Evolutionary conservation across 2,888 invertebrate genomes (phyloP).

Genomic region (Zele albiditarsus): DNA sequence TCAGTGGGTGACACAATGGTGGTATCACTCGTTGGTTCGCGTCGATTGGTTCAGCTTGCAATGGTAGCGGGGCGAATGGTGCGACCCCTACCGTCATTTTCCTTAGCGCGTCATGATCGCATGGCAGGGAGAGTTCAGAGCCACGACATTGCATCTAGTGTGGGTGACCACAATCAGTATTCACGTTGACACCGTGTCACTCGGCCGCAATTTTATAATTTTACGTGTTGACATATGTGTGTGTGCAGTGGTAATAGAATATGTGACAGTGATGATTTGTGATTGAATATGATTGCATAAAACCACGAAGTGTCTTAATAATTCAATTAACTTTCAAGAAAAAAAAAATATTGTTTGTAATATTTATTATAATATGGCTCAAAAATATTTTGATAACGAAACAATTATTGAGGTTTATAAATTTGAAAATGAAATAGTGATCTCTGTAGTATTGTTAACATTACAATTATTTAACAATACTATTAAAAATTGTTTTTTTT

Average conservation of each 20-base stretch:
- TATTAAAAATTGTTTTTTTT: no score
- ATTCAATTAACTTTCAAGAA: no score
- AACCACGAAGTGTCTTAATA: no score
- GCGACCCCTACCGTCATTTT: conserved; percentile 12
- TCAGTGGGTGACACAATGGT: conserved; percentile 40
- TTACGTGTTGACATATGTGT: conserved; percentile 40
- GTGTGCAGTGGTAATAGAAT: neutral
- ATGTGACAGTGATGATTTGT: neutral
- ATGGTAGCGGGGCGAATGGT: conserved; percentile 39
- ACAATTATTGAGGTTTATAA: no score
- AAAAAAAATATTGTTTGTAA: no score
- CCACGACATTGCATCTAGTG: conserved; percentile 49
- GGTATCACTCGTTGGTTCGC: conserved; percentile 29
- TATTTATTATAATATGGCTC: neutral
- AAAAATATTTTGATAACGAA: no score
- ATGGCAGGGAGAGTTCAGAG: conserved; percentile 41
- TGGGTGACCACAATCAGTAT: conserved; percentile 63
- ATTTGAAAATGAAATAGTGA: no score
- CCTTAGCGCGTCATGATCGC: conserved; percentile 8
- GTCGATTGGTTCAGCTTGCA: conserved; percentile 41
- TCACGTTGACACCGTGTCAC: conserved; percentile 62
- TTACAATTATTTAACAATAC: no score
- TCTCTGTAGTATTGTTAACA: no score
- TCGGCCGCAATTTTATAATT: conserved; percentile 51
- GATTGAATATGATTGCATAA: neutral